Conservation (phyloP, 2,113 vertebrate genomes). For the Chamaea fasciata region DNA sequence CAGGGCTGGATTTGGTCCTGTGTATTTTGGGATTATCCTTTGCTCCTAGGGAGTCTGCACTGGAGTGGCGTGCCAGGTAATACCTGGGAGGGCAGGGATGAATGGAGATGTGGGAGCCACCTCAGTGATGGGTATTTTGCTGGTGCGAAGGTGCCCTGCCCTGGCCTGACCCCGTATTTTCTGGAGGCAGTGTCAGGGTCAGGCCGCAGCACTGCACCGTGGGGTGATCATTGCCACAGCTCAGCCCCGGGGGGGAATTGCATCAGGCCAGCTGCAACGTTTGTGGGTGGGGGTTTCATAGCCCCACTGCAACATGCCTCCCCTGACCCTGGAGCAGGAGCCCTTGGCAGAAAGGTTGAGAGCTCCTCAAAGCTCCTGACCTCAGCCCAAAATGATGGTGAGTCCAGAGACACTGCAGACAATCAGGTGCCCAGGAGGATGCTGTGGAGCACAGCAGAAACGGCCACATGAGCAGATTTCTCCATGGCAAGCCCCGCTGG, state of each 20-base stretch:
- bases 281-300: not conserved
- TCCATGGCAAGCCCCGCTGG: accelerated
- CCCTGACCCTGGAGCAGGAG: not conserved
- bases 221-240: not conserved
- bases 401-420: not conserved
- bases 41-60: not conserved
- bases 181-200: not conserved
- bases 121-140: not conserved
- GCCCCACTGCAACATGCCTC: not conserved
- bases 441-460: not conserved
- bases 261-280: not conserved
- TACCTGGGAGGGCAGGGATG: not conserved
- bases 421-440: not conserved
- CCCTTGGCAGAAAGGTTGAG: not conserved
- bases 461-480: accelerated
- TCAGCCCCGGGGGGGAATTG: accelerated
- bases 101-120: not conserved
- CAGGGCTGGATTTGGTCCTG: not conserved
- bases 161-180: accelerated
- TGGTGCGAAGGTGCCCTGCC: not conserved
- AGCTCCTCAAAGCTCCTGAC: not conserved
- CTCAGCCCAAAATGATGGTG: not conserved
- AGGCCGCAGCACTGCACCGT: not conserved
- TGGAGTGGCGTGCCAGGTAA: not conserved
- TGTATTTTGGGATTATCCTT: not conserved